These are phyloP conservation scores for Triplophysa siluroides DNA, from an alignment of 2,113 vertebrate species.

Conservation along the genomic window DNA sequence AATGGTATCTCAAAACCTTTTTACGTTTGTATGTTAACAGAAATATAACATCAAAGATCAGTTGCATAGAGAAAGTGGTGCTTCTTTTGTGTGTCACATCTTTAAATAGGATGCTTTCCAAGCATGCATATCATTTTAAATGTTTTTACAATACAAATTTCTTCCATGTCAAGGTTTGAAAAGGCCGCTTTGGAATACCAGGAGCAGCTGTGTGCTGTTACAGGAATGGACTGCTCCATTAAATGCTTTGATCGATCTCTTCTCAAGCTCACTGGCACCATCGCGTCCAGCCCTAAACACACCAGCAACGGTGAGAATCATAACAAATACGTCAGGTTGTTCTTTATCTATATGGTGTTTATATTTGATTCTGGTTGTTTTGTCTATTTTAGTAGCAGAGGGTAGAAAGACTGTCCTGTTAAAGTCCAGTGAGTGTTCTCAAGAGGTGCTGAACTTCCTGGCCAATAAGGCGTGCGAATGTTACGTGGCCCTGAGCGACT, in stretches of 20 bases:
- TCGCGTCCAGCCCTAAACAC: slow-evolving; percentile 91
- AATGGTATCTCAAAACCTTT: no score
- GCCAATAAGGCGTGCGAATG: slow-evolving; percentile 95
- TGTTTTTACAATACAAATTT: neutral
- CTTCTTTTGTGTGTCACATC: neutral
- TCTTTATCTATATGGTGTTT: neutral
- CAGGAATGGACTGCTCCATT: slow-evolving; percentile 90
- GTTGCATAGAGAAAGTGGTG: no score
- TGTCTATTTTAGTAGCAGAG: slow-evolving; percentile 75
- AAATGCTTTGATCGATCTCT: slow-evolving; percentile 83
- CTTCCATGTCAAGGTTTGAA: slow-evolving; percentile 82
- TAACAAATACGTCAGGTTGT: neutral
- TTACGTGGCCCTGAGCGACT: slow-evolving; percentile 91
- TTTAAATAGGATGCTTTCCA: neutral
- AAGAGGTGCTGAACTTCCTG: slow-evolving; percentile 92
- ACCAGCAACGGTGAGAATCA: slow-evolving; percentile 80
- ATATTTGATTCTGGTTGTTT: neutral
- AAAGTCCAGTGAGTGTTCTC: slow-evolving; percentile 87
- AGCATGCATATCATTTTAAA: neutral
- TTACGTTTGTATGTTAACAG: no score
- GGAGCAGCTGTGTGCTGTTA: slow-evolving; percentile 91
- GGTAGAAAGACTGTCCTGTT: slow-evolving; percentile 88
- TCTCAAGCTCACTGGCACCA: slow-evolving; percentile 81
- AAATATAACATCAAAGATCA: no score
- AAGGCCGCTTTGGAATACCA: slow-evolving; percentile 94